Base-by-base conservation (phyloP, 2,797 vertebrate species). In the Gymnothorax javanicus region DNA sequence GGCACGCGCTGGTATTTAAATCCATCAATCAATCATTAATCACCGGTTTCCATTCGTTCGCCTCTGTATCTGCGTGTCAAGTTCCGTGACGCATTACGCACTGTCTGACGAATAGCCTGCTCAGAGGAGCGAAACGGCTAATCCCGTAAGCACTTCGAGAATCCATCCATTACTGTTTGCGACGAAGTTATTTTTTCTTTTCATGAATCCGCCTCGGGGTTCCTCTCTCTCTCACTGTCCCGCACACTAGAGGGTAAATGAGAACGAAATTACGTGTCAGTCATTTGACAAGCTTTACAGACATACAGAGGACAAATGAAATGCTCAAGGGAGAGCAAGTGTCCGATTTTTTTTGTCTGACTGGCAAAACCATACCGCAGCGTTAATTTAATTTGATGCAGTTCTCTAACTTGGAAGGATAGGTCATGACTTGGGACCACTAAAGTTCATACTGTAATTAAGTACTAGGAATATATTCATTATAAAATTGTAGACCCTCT, bases 11-110 rank as follows among this genome's bases (percentile, higher is more conserved):
- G 93, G 92, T 93, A 94, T 95, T 95, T 93, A 91, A 92, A 93
- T 94, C 93, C 88, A 89, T 86, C 73, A 85, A 95, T 94, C 89
- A 93, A 93, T 95, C 95, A 96, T 95, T 95, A 94, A 95, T 96
- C 95, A 95, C 92, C 86, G 84, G 91, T 91, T 59, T 83, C 87
- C 90, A 59, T 89, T 91, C 93, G 91, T 90, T 89, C 92, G 89
- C 89, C 92, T 88, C 91, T 91, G 92, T 88, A 92, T 90, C 91
- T 91, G 91, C 90, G 91, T 91, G 89, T 94, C 94, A 94, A 5
- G 90, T 13, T 84, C 91, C 92, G 92, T 90, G 92, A 91, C 82
- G 91, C 93, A 93, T 92, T 89, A 88, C 91, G 94, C 94, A 87
- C 88, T 88, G 87, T 87, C 86, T 90, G 92, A 90, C 93, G 91